These are phyloP conservation scores for Limnephilus marmoratus DNA, from an alignment of 2,888 invertebrate species.

Conservation along the genomic window DNA sequence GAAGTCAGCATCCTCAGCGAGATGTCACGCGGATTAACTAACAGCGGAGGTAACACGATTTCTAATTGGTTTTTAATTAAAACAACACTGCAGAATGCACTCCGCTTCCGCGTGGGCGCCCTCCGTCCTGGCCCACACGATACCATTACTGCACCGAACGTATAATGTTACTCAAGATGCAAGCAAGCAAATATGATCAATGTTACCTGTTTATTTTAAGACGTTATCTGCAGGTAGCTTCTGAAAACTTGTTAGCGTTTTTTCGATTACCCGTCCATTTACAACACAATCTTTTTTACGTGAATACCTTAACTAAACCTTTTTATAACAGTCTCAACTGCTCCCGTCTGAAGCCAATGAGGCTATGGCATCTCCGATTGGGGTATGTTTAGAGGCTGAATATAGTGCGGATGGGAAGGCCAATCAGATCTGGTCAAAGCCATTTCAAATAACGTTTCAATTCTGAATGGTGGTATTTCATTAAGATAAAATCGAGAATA, in stretches of 20 bases:
- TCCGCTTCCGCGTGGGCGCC: conserved; percentile 51
- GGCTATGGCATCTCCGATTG: no score
- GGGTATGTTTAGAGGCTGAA: no score
- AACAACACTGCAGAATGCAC: conserved; percentile 42
- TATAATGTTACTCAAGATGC: not conserved
- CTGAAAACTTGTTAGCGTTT: not conserved
- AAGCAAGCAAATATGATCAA: not conserved
- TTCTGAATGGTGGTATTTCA: no score
- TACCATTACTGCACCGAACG: not conserved
- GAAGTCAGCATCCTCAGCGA: not conserved
- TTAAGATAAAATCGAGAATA: no score
- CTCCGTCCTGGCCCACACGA: conserved; percentile 23
- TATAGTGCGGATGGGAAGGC: no score
- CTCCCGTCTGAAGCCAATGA: no score
- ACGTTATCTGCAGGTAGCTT: not conserved
- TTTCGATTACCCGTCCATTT: no score
- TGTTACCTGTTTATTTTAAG: not conserved
- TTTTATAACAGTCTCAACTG: no score
- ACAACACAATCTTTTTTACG: no score
- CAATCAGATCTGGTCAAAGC: no score
- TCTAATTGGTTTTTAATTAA: conserved; percentile 62
- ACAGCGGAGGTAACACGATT: conserved; percentile 51
- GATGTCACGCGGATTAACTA: conserved; percentile 32
- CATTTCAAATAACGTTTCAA: no score
- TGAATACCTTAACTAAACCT: no score